Evolutionary conservation across 2,113 vertebrate species (phyloP).

Genomic region (Muntiacus muntjak): DNA sequence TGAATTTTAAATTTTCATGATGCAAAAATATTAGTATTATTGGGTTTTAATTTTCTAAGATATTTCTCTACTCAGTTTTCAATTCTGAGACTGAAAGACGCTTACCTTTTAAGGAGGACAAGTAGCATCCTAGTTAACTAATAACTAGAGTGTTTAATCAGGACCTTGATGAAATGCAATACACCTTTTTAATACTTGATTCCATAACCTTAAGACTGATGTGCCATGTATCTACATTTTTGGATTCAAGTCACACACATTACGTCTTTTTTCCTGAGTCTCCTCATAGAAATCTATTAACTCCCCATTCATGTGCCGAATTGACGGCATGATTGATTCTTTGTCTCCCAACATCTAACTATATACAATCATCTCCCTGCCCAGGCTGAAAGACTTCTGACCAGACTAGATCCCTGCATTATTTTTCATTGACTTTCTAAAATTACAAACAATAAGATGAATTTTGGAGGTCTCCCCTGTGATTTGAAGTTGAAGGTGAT

Average conservation of each 20-base stretch:
- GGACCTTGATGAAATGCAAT: not conserved
- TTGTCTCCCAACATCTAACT: not conserved
- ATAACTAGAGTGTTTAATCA: not conserved
- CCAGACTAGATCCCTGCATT: not conserved
- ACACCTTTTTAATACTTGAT: not conserved
- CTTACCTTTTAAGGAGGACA: not conserved
- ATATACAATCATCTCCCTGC: not conserved
- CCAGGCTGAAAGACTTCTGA: not conserved
- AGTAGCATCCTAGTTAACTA: not conserved
- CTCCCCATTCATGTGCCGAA: not conserved
- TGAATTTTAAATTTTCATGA: not conserved
- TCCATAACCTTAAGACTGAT: not conserved
- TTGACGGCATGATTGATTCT: not conserved
- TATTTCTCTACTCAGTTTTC: not conserved
- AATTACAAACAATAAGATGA: not conserved
- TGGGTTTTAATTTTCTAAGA: not conserved
- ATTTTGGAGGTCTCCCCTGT: not conserved
- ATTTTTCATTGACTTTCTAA: not conserved
- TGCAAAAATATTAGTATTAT: not conserved
- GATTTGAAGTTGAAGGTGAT: not conserved
- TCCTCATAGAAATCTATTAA: not conserved
- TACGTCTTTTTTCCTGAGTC: not conserved
- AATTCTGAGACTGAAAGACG: not conserved
- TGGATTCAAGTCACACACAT: not conserved
- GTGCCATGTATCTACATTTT: rapidly evolving